Percentiles rank a stretch among this genome's conserved stretches.
Conservation (phyloP, 2,888 invertebrate genomes). For the Archips xylosteana region DNA sequence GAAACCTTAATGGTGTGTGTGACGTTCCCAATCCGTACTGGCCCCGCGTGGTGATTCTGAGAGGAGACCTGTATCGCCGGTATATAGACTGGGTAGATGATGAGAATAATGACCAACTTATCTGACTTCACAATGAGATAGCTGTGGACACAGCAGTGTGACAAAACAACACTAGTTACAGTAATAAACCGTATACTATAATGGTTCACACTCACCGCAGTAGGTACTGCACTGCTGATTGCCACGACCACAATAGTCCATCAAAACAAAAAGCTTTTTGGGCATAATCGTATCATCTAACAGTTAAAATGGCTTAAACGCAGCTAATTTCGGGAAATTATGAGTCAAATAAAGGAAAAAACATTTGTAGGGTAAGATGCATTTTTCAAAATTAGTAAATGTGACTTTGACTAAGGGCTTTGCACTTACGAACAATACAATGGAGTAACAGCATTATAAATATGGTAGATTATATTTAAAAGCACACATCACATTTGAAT, state of each 20-base stretch:
- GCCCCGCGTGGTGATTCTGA: too few relatives aligned
- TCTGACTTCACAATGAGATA: neutral
- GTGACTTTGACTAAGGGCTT: too few relatives aligned
- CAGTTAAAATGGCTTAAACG: neutral
- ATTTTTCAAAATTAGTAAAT: too few relatives aligned
- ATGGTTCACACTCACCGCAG: slow-evolving; percentile 21
- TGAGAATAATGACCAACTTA: neutral
- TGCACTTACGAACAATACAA: too few relatives aligned
- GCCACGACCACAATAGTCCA: neutral
- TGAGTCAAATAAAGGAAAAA: neutral
- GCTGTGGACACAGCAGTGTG: neutral
- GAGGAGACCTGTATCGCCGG: too few relatives aligned
- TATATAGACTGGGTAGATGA: too few relatives aligned
- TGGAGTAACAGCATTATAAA: too few relatives aligned
- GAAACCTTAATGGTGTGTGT: too few relatives aligned
- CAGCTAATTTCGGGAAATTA: neutral
- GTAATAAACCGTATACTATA: slow-evolving; percentile 2
- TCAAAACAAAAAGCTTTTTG: neutral
- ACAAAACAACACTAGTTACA: slow-evolving; percentile 16
- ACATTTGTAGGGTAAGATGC: neutral
- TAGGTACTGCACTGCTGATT: neutral
- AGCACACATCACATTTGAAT: too few relatives aligned
- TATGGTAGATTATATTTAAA: too few relatives aligned
- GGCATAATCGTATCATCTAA: neutral
- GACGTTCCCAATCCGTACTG: too few relatives aligned